Conservation (phyloP, 1,140 invertebrate species). For the Phenacoccus solenopsis region DNA sequence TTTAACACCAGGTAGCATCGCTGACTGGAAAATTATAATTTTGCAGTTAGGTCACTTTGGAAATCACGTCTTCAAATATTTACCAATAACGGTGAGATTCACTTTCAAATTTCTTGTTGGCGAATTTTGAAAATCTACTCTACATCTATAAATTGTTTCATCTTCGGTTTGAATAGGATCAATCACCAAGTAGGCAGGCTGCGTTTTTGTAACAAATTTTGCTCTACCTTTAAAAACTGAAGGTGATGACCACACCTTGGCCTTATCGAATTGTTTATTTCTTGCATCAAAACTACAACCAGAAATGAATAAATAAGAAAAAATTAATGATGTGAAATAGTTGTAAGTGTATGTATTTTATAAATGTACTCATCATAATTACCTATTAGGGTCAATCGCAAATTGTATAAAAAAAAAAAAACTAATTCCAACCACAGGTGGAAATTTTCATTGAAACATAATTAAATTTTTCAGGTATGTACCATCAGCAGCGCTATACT, state of each 20-base stretch:
- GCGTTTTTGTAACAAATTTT: slow-evolving; percentile 40
- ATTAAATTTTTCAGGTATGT: too few relatives aligned
- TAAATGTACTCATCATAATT: too few relatives aligned
- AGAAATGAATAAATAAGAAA: slow-evolving; percentile 5
- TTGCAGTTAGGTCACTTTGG: too few relatives aligned
- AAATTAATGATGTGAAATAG: too few relatives aligned
- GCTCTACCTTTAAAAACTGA: slow-evolving; percentile 39
- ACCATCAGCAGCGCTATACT: too few relatives aligned
- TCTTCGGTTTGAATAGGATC: slow-evolving; percentile 49
- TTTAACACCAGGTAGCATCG: too few relatives aligned
- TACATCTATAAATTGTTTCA: slow-evolving; percentile 58
- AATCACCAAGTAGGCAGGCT: slow-evolving; percentile 47
- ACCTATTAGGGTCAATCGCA: too few relatives aligned
- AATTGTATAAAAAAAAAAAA: too few relatives aligned
- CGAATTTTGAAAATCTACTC: slow-evolving; percentile 66
- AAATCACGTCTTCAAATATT: slow-evolving; percentile 39
- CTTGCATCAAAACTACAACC: slow-evolving; percentile 47
- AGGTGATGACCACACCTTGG: slow-evolving; percentile 36
- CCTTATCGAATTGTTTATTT: not conserved
- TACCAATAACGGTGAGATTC: slow-evolving; percentile 66
- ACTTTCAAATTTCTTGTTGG: slow-evolving; percentile 67
- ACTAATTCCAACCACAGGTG: too few relatives aligned
- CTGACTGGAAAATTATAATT: too few relatives aligned
- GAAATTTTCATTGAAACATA: too few relatives aligned
- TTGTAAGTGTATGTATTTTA: too few relatives aligned